These are phyloP conservation scores for Lathamus discolor DNA, from an alignment of 2,113 vertebrate genomes.

Conservation along the genomic window DNA sequence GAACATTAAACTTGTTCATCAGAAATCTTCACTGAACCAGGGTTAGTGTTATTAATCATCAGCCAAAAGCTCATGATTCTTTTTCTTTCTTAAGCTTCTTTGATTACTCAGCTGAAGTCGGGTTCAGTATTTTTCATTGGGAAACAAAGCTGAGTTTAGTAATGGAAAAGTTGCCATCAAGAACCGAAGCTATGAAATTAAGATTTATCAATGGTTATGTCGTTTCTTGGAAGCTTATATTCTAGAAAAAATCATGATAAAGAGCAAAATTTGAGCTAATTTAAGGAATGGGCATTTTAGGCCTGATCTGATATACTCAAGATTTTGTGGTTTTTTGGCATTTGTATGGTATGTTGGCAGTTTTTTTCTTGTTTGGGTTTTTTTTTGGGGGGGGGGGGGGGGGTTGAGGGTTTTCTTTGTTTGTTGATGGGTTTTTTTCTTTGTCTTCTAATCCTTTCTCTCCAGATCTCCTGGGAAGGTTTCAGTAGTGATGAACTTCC, in stretches of 20 bases:
- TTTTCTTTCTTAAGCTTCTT: neutral
- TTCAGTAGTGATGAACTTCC: neutral
- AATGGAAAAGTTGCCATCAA: neutral
- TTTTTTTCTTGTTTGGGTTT: neutral
- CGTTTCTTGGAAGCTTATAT: neutral
- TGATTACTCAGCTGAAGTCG: neutral
- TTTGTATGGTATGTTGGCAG: neutral
- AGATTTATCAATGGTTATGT: neutral
- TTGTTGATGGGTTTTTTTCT: neutral
- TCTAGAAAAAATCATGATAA: neutral
- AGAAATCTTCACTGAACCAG: neutral
- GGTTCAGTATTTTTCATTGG: neutral
- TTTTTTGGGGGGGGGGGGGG: too few species aligned
- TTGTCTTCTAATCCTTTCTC: neutral
- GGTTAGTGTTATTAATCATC: neutral
- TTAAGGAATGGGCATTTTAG: neutral
- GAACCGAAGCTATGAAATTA: neutral
- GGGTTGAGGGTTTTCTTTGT: neutral
- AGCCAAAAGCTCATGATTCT: neutral
- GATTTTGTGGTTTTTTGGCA: accelerated
- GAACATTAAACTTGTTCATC: neutral
- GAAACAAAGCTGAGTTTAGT: neutral
- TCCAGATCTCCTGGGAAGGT: accelerated
- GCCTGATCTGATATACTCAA: neutral
- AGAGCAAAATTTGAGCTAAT: neutral